phyloP scores from a whole-genome alignment of 2,797 vertebrate genomes.

The Corythornis leucogaster region DNA sequence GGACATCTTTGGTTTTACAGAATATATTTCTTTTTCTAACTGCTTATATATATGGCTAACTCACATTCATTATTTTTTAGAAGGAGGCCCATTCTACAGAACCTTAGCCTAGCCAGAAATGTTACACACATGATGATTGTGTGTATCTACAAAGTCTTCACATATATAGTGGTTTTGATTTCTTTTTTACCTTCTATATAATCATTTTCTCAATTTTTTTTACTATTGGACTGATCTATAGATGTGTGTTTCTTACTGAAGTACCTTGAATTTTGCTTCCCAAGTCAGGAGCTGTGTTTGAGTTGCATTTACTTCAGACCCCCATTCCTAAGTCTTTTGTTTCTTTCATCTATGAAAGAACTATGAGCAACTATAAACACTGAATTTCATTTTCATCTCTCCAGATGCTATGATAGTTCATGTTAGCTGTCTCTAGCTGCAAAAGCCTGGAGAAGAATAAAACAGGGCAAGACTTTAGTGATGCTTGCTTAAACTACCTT shows the following conservation, averaged over 20 bases:
- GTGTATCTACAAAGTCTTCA: background rate
- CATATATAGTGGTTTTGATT: background rate
- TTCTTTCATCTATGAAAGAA: background rate
- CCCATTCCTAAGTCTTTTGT: background rate
- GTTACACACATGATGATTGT: background rate
- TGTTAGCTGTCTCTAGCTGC: background rate
- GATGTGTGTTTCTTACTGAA: background rate
- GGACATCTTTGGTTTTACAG: background rate
- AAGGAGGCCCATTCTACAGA: background rate
- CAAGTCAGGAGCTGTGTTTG: background rate
- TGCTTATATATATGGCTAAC: background rate
- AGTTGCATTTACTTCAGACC: background rate
- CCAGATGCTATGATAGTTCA: background rate
- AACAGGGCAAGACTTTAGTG: background rate
- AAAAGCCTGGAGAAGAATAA: background rate
- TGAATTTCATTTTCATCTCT: no score
- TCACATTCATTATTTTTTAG: background rate
- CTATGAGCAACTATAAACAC: no score
- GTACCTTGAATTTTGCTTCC: background rate
- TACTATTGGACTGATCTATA: background rate
- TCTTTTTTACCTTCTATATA: background rate
- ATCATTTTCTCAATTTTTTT: background rate
- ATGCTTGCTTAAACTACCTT: background rate
- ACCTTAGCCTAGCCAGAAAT: background rate
- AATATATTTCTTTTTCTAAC: background rate